Evolutionary conservation across 1,140 invertebrate genomes (phyloP).

Genomic region (Amphibalanus amphitrite): DNA sequence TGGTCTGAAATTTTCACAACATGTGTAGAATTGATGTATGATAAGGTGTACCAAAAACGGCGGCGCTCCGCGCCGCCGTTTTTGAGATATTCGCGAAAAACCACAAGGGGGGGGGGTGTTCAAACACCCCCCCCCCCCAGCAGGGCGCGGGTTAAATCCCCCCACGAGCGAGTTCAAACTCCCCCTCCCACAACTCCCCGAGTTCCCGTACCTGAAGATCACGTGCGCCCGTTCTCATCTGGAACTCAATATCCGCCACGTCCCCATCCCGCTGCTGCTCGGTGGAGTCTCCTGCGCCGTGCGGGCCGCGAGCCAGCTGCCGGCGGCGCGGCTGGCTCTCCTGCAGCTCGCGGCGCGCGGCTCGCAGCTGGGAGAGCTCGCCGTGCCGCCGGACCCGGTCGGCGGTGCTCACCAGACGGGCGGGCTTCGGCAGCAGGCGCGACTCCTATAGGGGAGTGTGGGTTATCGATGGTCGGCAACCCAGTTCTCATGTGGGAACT

Average conservation of each 20-base stretch:
- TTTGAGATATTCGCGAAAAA: no score
- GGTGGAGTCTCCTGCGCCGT: constrained; percentile 36
- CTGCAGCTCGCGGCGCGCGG: constrained; percentile 49
- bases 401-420: constrained; percentile 29
- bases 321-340: constrained; percentile 42
- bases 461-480: no score
- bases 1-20: no score
- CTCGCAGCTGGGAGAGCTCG: constrained; percentile 65
- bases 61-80: no score
- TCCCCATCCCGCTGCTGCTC: constrained; percentile 45
- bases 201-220: constrained; percentile 8
- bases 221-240: constrained; percentile 15
- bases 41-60: no score
- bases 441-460: background rate
- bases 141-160: no score
- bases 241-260: constrained; percentile 56
- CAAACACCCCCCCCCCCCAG: no score
- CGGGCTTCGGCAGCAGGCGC: constrained; percentile 5
- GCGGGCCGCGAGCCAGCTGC: constrained; percentile 23
- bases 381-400: constrained; percentile 65
- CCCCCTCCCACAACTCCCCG: no score
- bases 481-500: no score
- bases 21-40: no score
- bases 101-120: no score
- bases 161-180: no score